phyloP scores from a whole-genome alignment of 2,797 vertebrate species.

The Sylvia borin region DNA sequence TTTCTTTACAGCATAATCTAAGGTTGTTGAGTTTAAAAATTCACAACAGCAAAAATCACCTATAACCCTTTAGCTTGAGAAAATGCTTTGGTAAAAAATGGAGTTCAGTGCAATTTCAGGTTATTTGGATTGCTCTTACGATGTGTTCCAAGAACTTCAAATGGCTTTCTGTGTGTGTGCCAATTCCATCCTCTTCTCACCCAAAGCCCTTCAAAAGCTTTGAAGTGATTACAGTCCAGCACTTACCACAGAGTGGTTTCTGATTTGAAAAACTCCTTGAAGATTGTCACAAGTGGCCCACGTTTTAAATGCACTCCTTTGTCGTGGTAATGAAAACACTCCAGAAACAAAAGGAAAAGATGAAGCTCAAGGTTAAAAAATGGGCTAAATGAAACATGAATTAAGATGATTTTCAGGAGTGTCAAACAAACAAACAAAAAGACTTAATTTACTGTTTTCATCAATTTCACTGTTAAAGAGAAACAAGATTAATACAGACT shows the following conservation, averaged over 20 bases:
- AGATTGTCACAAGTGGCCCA: not conserved
- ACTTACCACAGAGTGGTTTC: constrained; percentile 24
- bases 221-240: constrained; percentile 45
- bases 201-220: constrained; percentile 50
- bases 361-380: not conserved
- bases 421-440: not conserved
- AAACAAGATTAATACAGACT: not conserved
- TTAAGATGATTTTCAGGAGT: not conserved
- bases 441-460: not conserved
- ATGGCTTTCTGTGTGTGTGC: constrained; percentile 15
- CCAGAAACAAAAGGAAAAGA: not conserved
- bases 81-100: not conserved
- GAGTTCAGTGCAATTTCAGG: not conserved
- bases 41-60: not conserved
- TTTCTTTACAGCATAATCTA: not conserved
- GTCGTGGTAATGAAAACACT: not conserved
- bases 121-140: constrained; percentile 46
- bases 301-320: not conserved
- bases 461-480: not conserved
- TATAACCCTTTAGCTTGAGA: not conserved
- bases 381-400: not conserved
- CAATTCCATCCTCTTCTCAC: constrained; percentile 34
- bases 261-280: constrained; percentile 46
- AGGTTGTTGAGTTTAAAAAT: constrained; percentile 2
- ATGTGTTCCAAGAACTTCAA: constrained; percentile 21